Percentiles rank a stretch among this genome's conserved stretches.
Evolutionary conservation across 2,113 vertebrate species (phyloP).

Genomic region (Chloroceryle aenea): DNA sequence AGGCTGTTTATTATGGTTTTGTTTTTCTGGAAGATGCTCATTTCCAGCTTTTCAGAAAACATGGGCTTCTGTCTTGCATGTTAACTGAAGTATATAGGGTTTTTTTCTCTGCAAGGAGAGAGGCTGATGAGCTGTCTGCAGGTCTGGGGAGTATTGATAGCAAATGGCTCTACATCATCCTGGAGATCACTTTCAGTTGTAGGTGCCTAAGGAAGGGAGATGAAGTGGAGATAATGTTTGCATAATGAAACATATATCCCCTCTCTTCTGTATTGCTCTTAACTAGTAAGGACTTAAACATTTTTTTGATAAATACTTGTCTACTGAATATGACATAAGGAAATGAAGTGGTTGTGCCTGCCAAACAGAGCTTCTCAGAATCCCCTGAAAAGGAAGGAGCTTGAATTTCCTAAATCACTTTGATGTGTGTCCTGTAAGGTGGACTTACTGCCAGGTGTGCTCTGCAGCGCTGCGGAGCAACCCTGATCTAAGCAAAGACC

Average conservation of each 20-base stretch:
- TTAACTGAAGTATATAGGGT: not conserved
- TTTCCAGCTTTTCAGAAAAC: not conserved
- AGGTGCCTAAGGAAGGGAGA: not conserved
- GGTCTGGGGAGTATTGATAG: not conserved
- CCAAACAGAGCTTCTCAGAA: not conserved
- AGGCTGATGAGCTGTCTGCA: not conserved
- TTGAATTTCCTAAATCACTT: not conserved
- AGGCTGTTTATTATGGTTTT: not conserved
- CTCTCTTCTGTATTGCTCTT: not conserved
- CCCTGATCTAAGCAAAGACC: not conserved
- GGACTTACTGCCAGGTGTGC: not conserved
- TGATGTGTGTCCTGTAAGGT: not conserved
- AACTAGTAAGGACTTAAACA: not conserved
- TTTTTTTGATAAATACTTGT: not conserved
- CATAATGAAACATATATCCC: fast-evolving
- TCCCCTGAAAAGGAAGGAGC: not conserved
- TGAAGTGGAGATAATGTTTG: not conserved
- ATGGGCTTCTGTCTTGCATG: not conserved
- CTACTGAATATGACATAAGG: not conserved
- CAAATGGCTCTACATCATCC: not conserved
- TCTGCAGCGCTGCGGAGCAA: fast-evolving
- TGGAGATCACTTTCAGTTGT: not conserved
- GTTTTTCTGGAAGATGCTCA: not conserved
- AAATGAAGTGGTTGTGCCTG: not conserved
- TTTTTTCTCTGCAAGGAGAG: not conserved